These are phyloP conservation scores for Lasioglossum albipes DNA, from an alignment of 1,140 invertebrate genomes.

Conservation along the genomic window DNA sequence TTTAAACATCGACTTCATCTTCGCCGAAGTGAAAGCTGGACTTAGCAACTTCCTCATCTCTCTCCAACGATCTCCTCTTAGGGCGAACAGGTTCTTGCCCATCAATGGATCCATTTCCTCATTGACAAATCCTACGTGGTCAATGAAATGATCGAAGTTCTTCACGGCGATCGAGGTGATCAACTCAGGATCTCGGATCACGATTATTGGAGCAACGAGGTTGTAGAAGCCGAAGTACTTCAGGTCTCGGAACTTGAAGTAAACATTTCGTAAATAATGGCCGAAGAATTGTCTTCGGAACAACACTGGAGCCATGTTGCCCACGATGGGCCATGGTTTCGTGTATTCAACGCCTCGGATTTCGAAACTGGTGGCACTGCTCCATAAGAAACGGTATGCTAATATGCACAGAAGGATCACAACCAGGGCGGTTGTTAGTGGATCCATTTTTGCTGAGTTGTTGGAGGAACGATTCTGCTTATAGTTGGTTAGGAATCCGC, in stretches of 20 bases:
- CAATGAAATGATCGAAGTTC: conserved; percentile 45
- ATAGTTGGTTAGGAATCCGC: neutral
- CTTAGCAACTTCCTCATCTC: conserved; percentile 44
- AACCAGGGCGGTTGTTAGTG: too few relatives aligned
- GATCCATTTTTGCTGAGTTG: too few relatives aligned
- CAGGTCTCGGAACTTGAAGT: neutral
- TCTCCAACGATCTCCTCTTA: conserved; percentile 33
- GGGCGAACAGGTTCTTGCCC: conserved; percentile 20
- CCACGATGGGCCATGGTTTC: conserved; percentile 11
- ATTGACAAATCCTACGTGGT: conserved; percentile 14
- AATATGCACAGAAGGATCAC: too few relatives aligned
- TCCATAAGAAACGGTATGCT: neutral
- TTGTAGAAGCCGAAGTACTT: conserved; percentile 46
- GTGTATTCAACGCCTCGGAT: neutral
- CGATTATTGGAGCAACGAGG: neutral
- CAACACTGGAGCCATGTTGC: conserved; percentile 15
- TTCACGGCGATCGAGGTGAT: conserved; percentile 29
- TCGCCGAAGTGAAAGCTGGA: conserved; percentile 40
- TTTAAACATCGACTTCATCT: conserved; percentile 46
- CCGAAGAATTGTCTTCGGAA: neutral
- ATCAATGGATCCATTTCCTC: conserved; percentile 13
- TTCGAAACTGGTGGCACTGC: neutral
- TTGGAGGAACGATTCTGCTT: too few relatives aligned
- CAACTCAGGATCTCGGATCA: conserved; percentile 44
- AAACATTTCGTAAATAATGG: neutral